Percentiles rank a stretch among this genome's conserved stretches.
Conservation (phyloP, 2,797 vertebrate species). For the Acanthornis magna region DNA sequence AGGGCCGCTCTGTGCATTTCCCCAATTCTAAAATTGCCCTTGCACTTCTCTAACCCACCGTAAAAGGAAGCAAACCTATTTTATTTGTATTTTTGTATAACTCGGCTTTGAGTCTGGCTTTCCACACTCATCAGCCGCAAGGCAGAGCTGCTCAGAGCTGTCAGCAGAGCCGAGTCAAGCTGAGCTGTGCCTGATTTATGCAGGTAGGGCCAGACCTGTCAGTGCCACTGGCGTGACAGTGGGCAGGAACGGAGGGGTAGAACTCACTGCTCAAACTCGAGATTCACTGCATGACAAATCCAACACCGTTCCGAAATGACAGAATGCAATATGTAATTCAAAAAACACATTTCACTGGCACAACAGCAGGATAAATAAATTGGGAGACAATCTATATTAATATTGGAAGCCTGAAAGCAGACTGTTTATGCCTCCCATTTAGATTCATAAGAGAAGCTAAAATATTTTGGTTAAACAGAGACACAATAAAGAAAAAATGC, state of each 20-base stretch:
- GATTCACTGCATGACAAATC: neutral
- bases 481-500: neutral
- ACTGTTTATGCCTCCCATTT: neutral
- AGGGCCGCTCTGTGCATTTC: neutral
- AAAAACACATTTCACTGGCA: neutral
- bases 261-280: neutral
- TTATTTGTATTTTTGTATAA: conserved; percentile 1
- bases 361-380: conserved; percentile 21
- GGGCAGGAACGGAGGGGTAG: neutral
- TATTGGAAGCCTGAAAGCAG: neutral
- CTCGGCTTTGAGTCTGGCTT: neutral
- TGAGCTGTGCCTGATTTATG: conserved; percentile 22
- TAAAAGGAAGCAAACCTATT: neutral
- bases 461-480: conserved; percentile 19
- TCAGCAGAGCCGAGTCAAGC: conserved; percentile 35
- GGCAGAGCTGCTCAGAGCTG: conserved; percentile 37
- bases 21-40: neutral
- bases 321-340: neutral
- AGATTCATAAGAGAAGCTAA: neutral
- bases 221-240: conserved; percentile 7
- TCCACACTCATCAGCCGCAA: neutral
- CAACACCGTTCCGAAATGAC: neutral
- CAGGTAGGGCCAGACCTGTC: conserved; percentile 50
- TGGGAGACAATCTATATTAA: conserved; percentile 7
- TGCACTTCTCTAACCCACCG: neutral